A percentile compares a stretch with the other conserved stretches of the same genome.
Evolutionary conservation across 53 echinoderm and acorn worm species (phyloP).

Genomic region (Crossaster papposus): DNA sequence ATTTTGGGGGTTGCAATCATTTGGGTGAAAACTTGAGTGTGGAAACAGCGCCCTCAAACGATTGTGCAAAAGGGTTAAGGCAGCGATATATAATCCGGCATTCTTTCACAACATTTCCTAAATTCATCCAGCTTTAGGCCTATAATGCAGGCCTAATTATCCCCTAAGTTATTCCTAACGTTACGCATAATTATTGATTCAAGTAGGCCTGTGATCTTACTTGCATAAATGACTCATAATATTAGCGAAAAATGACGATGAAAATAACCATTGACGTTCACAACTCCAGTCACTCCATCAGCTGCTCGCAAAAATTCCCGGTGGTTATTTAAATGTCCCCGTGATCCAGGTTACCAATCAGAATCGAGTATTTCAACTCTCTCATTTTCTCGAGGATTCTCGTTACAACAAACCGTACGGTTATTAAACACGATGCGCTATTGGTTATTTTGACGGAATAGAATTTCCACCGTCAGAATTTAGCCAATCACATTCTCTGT

Average conservation of each 20-base stretch:
- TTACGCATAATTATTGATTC: background rate
- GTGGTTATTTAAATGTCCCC: slow-evolving; percentile 64
- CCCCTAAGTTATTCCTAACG: too few species aligned
- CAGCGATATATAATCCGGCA: too few species aligned
- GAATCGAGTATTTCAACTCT: slow-evolving; percentile 31
- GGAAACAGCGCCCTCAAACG: too few species aligned
- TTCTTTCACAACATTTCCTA: background rate
- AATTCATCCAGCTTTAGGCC: background rate
- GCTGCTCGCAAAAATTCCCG: background rate
- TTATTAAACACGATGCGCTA: background rate
- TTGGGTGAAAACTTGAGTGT: too few species aligned
- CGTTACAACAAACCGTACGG: background rate
- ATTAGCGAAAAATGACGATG: slow-evolving; percentile 12
- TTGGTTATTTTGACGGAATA: slow-evolving; percentile 10
- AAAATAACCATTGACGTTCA: background rate
- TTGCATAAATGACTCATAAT: background rate
- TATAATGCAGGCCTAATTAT: too few species aligned
- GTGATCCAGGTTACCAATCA: slow-evolving; percentile 39
- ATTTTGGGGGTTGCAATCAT: too few species aligned
- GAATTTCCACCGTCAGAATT: background rate
- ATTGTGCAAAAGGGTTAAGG: too few species aligned
- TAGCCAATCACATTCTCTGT: background rate
- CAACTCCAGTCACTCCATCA: background rate
- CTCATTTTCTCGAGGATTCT: slow-evolving; percentile 24
- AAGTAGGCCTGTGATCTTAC: background rate